Conservation (phyloP, 2,797 vertebrate genomes). For the Rachycentron canadum region DNA sequence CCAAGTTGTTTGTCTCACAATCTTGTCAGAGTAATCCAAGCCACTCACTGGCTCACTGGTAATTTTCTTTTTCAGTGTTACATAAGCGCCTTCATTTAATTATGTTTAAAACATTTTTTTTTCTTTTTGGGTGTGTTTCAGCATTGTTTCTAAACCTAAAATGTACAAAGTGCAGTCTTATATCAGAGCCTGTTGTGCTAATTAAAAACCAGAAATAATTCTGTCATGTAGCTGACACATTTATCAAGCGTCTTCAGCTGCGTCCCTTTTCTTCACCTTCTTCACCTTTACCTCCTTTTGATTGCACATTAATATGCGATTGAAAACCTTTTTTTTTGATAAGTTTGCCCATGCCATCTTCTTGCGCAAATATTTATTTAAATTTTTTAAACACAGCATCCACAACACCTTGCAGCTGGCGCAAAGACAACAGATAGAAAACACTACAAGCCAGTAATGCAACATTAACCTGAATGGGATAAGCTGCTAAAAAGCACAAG, state of each 20-base stretch:
- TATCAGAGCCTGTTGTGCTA: slow-evolving; percentile 14
- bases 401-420: neutral
- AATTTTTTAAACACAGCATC: neutral
- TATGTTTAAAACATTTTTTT: neutral
- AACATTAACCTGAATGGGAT: neutral
- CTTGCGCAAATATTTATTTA: too few species aligned
- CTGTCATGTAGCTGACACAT: neutral
- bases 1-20: slow-evolving; percentile 12
- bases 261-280: neutral
- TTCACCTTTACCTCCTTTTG: neutral
- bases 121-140: slow-evolving; percentile 16
- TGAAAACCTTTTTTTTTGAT: neutral
- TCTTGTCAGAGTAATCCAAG: slow-evolving; percentile 9
- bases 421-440: neutral
- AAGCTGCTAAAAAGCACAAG: slow-evolving; percentile 9
- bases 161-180: slow-evolving; percentile 23
- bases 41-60: slow-evolving; percentile 23
- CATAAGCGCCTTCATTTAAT: slow-evolving; percentile 65
- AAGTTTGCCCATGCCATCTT: neutral
- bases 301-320: neutral
- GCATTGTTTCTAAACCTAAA: neutral
- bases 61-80: slow-evolving; percentile 31
- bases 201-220: neutral
- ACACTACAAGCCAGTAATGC: neutral
- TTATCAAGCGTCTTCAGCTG: neutral